Evolutionary conservation across 2,797 vertebrate genomes (phyloP).

Genomic region (Nothura maculosa): DNA sequence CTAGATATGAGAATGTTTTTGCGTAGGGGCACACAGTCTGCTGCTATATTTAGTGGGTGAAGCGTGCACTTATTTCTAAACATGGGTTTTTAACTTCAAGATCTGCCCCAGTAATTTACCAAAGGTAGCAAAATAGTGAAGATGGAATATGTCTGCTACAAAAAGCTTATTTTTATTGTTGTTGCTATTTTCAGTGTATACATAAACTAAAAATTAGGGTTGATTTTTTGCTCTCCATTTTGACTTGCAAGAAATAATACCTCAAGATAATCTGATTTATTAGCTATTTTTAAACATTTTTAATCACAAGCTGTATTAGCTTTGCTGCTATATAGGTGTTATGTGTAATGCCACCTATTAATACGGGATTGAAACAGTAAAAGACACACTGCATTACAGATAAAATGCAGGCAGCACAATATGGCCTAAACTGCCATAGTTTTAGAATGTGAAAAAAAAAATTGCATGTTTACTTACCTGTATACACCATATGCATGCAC

Average conservation of each 20-base stretch:
- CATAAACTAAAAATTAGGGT: constrained; percentile 88
- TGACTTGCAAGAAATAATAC: constrained; percentile 96
- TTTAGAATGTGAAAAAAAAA: constrained; percentile 92
- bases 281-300: constrained; percentile 95
- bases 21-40: constrained; percentile 93
- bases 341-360: constrained; percentile 94
- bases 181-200: constrained; percentile 92
- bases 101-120: constrained; percentile 95
- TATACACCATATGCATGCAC: constrained; percentile 94
- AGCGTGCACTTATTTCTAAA: constrained; percentile 96
- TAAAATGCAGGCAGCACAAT: constrained; percentile 93
- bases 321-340: constrained; percentile 99
- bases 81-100: constrained; percentile 91
- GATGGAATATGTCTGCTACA: constrained; percentile 90
- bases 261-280: constrained; percentile 96
- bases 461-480: constrained; percentile 93
- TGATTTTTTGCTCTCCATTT: constrained; percentile 92
- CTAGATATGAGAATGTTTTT: constrained; percentile 96
- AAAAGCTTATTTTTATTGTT: constrained; percentile 90
- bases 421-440: constrained; percentile 90
- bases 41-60: constrained; percentile 93
- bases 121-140: constrained; percentile 97
- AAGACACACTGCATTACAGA: constrained; percentile 88
- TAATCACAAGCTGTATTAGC: constrained; percentile 98
- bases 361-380: constrained; percentile 90